phyloP scores from a whole-genome alignment of 2,113 vertebrate species.

The Camelus bactrianus region DNA sequence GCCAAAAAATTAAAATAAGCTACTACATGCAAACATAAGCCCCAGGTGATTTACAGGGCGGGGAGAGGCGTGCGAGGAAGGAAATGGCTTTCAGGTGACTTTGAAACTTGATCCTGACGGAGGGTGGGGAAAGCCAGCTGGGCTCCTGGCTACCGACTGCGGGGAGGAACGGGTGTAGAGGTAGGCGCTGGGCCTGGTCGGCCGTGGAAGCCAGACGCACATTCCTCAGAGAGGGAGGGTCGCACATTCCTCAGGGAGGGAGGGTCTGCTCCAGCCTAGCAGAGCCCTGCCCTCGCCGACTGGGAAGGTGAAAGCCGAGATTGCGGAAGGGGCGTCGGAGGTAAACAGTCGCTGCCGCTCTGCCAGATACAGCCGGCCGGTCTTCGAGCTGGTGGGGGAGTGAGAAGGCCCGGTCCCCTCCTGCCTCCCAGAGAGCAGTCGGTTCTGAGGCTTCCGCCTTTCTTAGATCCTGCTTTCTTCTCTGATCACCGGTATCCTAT shows the following conservation, averaged over 20 bases:
- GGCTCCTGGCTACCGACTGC: neutral
- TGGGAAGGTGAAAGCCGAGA: neutral
- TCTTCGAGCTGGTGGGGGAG: neutral
- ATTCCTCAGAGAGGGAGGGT: constrained; percentile 50
- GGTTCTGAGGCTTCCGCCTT: neutral
- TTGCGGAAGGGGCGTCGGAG: neutral
- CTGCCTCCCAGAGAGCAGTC: neutral
- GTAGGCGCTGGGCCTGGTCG: neutral
- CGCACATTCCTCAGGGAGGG: neutral
- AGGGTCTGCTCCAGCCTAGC: neutral
- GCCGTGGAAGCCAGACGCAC: neutral
- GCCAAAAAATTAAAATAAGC: neutral
- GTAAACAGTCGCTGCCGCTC: neutral
- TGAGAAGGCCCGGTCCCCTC: neutral
- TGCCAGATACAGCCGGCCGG: neutral
- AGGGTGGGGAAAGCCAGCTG: neutral
- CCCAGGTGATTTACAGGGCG: constrained; percentile 47
- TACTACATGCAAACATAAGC: neutral
- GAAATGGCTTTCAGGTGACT: constrained; percentile 82
- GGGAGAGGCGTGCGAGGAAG: constrained; percentile 26
- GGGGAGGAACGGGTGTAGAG: too few relatives aligned
- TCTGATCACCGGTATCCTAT: neutral
- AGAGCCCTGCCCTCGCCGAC: neutral
- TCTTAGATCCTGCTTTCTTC: neutral
- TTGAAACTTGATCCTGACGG: constrained; percentile 70